Base-by-base conservation (phyloP, 1,140 invertebrate genomes). In the Drosophila subpulchrella region DNA sequence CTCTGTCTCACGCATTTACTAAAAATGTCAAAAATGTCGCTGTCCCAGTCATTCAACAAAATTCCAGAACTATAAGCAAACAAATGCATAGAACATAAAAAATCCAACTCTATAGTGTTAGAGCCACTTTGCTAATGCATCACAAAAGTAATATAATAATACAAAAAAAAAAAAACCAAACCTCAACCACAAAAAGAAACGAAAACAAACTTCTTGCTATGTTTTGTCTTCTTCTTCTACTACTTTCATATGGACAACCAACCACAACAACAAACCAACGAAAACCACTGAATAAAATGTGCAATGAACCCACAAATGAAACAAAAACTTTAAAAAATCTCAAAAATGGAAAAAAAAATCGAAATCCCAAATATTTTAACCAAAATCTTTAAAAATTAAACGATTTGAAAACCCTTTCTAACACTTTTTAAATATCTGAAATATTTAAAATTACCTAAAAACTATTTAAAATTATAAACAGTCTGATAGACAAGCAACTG, bases 71-170 rank as follows among this genome's bases (percentile, higher is more conserved):
- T 60, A 78, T 27, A 74, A 57, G 41, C 39, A 71, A 55, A 30
- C 30, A 39, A 61, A 51, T 55, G 39, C 39, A 58, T 71, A 63
- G 59, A 47, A 60, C 36, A 57, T 20, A 58, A 54, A 73, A 68
- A 76, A 44, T 47, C 48, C 27, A 55, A 48, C 36, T 70, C 27
- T 48, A 66, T 66, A 57, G 67, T 57, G 46, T 83, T 79, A 68
- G 55, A 75, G 75, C 53, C 83, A 86, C 84, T 78, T 75, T 67
- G 81, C 82, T 77, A 85, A 85, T 84, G 82, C 81, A 86, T 85
- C 78, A 78, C 75, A 75, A 80, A 27, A 75, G 27, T 32, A 66
- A 70, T 55, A 59, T 39, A 47, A 67, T 34, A 27, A 41, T 34
- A 34, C 3, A 1, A 5, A 27, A 34, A 56, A 70, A 55, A 36